These are phyloP conservation scores for Apostichopus parvimensis DNA, from an alignment of 35 echinoderm and acorn worm genomes.

Conservation along the genomic window DNA sequence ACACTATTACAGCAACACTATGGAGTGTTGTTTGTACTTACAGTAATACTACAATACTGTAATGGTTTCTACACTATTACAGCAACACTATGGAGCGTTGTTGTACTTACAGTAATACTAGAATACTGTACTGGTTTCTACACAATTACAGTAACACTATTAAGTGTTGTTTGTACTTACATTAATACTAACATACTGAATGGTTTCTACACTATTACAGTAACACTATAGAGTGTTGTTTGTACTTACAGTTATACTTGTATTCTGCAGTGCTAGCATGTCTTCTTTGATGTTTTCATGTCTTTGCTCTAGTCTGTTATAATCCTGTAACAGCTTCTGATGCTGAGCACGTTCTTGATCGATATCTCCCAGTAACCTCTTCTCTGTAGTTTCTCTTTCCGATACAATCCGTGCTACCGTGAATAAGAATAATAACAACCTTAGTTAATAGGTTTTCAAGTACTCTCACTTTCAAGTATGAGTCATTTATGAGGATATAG, in stretches of 20 bases:
- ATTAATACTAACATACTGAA: not conserved
- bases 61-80: not conserved
- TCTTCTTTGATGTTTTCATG: slow-evolving; percentile 94
- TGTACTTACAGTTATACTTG: slow-evolving; percentile 22
- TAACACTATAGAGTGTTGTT: not conserved
- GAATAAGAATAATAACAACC: not conserved
- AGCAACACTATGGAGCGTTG: too few relatives aligned
- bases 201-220: not conserved
- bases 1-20: not conserved
- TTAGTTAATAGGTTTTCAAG: not conserved
- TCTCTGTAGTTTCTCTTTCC: slow-evolving; percentile 51
- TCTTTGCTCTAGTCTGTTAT: slow-evolving; percentile 82
- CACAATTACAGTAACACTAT: too few relatives aligned
- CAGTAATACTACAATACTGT: not conserved
- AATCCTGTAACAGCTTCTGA: slow-evolving; percentile 92
- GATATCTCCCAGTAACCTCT: slow-evolving; percentile 61
- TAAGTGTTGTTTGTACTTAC: too few relatives aligned
- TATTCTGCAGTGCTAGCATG: slow-evolving; percentile 70
- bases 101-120: not conserved
- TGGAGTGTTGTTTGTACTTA: not conserved
- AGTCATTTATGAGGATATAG: too few relatives aligned
- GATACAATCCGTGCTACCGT: slow-evolving; percentile 24
- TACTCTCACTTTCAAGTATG: too few relatives aligned
- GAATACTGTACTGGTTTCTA: not conserved
- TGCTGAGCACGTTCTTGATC: slow-evolving; percentile 80